Base-by-base conservation (phyloP, 2,888 invertebrate species). In the Parnassius mnemosyne region DNA sequence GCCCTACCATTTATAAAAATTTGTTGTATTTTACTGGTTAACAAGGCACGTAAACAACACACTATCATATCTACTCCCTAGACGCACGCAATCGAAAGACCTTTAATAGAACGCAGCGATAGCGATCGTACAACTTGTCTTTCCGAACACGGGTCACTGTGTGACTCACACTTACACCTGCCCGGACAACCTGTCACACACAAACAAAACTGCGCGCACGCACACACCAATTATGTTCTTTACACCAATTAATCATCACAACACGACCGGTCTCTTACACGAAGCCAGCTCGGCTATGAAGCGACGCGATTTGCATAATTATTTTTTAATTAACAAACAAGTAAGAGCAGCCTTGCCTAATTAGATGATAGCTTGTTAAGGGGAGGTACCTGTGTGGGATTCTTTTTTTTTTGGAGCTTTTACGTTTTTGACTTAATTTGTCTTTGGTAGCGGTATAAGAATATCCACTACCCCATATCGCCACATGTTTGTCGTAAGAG, bases 311-410 rank as follows among this genome's bases (percentile, higher is more conserved):
- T 63, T 63, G 63, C 63, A 63, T 63, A 63, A 63, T 59, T 59
- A 59, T 63, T 63, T 63, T 62, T 63, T 63, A 63, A 63, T 63
- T 63, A 63, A 63, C 59, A 59, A 63, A 63, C 63, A 59, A 52
- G 56, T 52, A 61, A 61, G 62, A 57, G 55, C 58, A 59, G 55
- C 63, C 50, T 63, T 63, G 51, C 54, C 55, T 63, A 63, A 63
- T 63, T 63, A 63, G 59, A 63, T 55, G 59, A 34, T 54, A 59
- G 46, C 51, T 50, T 55, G n/a, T 63, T 63, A 63, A 63, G 63
- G 54, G 59, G 51, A 10, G 52, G 63, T 20, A 7, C 9, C 53
- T 16, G 10, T 43, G 25, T 9, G 7, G 11, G 43, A 44, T 20
- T 12, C 10, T 10, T 41, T 13, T 20, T 41, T 41, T 13, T 41